These are phyloP conservation scores for Nanorana parkeri DNA, from an alignment of 2,113 vertebrate genomes.

Conservation along the genomic window DNA sequence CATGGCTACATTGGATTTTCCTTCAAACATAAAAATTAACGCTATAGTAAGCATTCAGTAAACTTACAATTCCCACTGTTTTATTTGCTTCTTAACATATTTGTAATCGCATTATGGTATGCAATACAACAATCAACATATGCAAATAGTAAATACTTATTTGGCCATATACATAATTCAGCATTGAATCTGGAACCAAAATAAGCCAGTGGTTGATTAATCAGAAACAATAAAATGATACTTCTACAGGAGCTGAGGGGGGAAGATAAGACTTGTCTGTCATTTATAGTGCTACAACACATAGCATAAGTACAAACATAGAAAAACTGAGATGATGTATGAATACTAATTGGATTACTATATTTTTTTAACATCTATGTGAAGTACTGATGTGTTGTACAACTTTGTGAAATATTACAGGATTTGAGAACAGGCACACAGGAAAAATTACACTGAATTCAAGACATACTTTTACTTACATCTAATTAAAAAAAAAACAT, in stretches of 20 bases:
- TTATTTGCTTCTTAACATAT: too few species aligned
- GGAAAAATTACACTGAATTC: too few species aligned
- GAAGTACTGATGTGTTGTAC: neutral
- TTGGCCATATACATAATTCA: slow-evolving; percentile 7
- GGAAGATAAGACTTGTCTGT: slow-evolving; percentile 6
- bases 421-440: too few species aligned
- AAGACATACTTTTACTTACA: too few species aligned
- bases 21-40: neutral
- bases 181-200: neutral
- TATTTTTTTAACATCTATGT: neutral
- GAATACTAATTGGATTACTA: neutral
- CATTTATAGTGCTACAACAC: slow-evolving; percentile 1
- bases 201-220: slow-evolving; percentile 15
- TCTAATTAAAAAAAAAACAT: too few species aligned
- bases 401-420: too few species aligned
- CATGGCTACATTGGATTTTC: too few species aligned
- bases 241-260: slow-evolving; percentile 19
- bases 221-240: slow-evolving; percentile 30
- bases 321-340: neutral
- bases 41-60: neutral
- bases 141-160: neutral
- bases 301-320: neutral
- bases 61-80: neutral
- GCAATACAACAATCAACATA: neutral
- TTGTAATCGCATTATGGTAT: too few species aligned